Percentiles rank a stretch among this genome's conserved stretches.
Conservation (phyloP, 2,797 vertebrate genomes). For the Scleropages formosus region DNA sequence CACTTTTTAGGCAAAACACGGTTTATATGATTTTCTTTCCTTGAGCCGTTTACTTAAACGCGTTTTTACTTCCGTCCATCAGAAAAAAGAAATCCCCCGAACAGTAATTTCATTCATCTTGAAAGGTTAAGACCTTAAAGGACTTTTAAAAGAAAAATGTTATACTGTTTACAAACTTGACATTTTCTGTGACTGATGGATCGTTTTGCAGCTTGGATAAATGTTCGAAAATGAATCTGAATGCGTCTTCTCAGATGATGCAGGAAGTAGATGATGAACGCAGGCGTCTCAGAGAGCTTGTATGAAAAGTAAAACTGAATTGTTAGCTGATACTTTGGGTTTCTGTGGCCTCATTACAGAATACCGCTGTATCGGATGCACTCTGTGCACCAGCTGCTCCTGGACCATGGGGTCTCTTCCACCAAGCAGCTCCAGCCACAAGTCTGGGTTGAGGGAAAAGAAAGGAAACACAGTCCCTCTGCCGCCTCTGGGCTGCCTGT, state of each 20-base stretch:
- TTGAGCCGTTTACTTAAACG: too few species aligned
- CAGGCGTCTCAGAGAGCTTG: background rate
- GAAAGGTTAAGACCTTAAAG: too few species aligned
- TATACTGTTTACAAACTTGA: too few species aligned
- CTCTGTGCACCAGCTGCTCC: constrained; percentile 1
- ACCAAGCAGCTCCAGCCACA: background rate
- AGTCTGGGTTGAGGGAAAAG: background rate
- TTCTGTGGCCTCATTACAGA: background rate
- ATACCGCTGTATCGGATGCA: background rate
- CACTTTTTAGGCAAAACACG: too few species aligned
- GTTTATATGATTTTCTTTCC: too few species aligned
- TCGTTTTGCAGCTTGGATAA: too few species aligned
- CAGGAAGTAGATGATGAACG: constrained; percentile 5
- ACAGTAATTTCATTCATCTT: too few species aligned
- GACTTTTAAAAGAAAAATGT: too few species aligned
- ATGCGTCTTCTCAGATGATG: background rate
- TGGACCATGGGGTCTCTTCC: constrained; percentile 10
- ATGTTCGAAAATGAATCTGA: background rate
- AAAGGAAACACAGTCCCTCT: background rate
- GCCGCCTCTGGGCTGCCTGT: background rate
- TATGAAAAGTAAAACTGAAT: too few species aligned
- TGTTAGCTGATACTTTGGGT: background rate
- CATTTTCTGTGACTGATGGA: too few species aligned
- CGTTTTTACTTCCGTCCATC: too few species aligned
- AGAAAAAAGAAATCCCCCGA: too few species aligned